phyloP scores from a whole-genome alignment of 2,888 invertebrate genomes.

The Cheilosia pagana region DNA sequence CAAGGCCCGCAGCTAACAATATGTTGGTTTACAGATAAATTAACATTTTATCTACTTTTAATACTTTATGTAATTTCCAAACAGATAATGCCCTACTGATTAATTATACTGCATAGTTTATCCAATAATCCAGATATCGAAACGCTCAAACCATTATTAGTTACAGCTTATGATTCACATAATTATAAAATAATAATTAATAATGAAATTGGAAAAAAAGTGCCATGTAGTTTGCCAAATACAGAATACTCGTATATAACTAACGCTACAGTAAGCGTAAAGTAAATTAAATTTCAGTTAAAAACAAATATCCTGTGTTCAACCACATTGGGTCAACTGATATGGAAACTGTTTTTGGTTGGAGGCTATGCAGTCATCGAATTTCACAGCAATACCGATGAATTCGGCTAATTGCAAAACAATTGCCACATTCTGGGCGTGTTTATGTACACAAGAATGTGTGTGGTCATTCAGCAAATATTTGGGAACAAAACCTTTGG shows the following conservation, averaged over 20 bases:
- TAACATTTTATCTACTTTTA: constrained; percentile 2
- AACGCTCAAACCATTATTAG: constrained; percentile 25
- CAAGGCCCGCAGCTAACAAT: not conserved
- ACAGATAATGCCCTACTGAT: constrained; percentile 19
- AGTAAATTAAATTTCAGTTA: constrained; percentile 50
- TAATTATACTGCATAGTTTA: constrained; percentile 44
- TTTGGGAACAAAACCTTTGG: not conserved
- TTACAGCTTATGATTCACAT: constrained; percentile 27
- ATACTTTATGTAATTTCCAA: constrained; percentile 19
- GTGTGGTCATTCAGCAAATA: not conserved
- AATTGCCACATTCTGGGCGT: constrained; percentile 18
- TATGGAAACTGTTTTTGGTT: constrained; percentile 31
- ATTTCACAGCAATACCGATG: constrained; percentile 32
- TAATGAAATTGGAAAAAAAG: constrained; percentile 5
- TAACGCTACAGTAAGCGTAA: not conserved
- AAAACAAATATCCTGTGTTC: not conserved
- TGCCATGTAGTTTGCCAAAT: not conserved
- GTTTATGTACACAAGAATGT: not conserved
- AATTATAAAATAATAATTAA: constrained; percentile 40
- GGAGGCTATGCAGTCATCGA: constrained; percentile 33
- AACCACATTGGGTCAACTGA: constrained; percentile 16
- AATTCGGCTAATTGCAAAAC: constrained; percentile 41
- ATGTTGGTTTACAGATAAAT: not conserved
- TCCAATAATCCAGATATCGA: constrained; percentile 18
- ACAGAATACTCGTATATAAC: not conserved